Evolutionary conservation across 2,888 invertebrate species (phyloP).

Genomic region (Branchipolynoe longqiensis): DNA sequence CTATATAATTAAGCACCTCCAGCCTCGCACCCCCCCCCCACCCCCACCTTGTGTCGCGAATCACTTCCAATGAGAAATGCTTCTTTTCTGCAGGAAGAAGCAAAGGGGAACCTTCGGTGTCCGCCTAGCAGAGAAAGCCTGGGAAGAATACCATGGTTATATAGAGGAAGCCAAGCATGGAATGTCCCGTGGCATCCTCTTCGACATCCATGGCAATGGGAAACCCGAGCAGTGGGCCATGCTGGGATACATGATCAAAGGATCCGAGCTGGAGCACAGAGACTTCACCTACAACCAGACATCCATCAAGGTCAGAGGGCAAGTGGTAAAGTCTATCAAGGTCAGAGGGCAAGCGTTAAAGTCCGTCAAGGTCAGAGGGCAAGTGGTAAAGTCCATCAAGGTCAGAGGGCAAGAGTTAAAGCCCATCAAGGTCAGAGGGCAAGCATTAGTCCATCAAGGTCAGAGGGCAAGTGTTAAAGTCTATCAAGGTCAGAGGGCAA

Average conservation of each 20-base stretch:
- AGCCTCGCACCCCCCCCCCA: no score
- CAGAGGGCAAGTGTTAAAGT: no score
- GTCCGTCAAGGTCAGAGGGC: no score
- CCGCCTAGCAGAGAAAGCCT: not conserved
- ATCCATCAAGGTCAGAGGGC: not conserved
- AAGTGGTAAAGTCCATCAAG: no score
- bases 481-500: no score
- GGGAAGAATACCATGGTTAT: constrained; percentile 26
- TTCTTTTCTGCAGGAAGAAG: no score
- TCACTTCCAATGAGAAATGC: no score
- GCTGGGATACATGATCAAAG: constrained; percentile 30
- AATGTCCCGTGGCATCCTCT: not conserved
- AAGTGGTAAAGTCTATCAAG: not conserved
- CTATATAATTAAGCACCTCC: no score
- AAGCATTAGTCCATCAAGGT: no score
- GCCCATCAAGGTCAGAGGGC: no score
- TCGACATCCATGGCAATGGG: constrained; percentile 49
- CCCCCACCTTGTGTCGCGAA: no score
- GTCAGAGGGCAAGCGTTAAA: not conserved
- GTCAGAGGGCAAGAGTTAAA: no score
- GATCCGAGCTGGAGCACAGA: not conserved
- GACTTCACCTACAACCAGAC: not conserved
- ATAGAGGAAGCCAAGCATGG: not conserved
- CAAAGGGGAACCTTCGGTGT: constrained; percentile 22
- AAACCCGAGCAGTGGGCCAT: constrained; percentile 29